Evolutionary conservation across 2,113 vertebrate species (phyloP).

Genomic region (Seriola dumerili): DNA sequence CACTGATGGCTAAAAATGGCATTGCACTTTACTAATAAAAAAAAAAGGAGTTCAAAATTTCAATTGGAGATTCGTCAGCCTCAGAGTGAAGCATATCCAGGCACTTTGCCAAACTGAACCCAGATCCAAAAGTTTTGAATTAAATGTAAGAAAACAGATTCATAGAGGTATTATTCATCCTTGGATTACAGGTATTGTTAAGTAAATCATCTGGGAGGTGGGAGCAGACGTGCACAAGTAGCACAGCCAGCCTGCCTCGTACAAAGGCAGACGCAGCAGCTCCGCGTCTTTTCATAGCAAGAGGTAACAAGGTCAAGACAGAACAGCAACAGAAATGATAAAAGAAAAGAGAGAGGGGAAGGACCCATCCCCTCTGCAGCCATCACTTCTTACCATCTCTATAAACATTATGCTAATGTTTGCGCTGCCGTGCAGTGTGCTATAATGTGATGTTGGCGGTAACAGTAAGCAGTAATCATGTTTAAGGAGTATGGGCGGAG

Average conservation of each 20-base stretch:
- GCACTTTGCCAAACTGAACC: slow-evolving; percentile 7
- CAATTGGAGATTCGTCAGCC: background rate
- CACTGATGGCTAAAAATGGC: background rate
- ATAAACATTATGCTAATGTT: slow-evolving; percentile 74
- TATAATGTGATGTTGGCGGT: slow-evolving; percentile 68
- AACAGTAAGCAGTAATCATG: slow-evolving; percentile 82
- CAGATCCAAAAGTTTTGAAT: slow-evolving; percentile 15
- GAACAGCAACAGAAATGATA: slow-evolving; percentile 16
- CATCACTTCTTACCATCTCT: slow-evolving; percentile 61
- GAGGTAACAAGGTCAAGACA: slow-evolving; percentile 44
- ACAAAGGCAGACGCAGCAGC: slow-evolving; percentile 5
- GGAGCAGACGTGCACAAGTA: background rate
- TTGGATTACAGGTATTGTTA: background rate
- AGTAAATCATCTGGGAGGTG: background rate
- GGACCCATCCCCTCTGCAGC: slow-evolving; percentile 51
- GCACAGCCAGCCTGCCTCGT: background rate
- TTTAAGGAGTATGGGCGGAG: slow-evolving; percentile 79
- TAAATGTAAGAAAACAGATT: slow-evolving; percentile 4
- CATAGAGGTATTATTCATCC: background rate
- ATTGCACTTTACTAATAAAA: slow-evolving; percentile 21
- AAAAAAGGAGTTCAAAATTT: background rate
- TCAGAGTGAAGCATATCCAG: background rate
- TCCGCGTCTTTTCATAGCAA: slow-evolving; percentile 5
- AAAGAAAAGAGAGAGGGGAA: slow-evolving; percentile 45
- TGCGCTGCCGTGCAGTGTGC: slow-evolving; percentile 34